Evolutionary conservation across 1,140 invertebrate genomes (phyloP), one percentile per base, ranked within the genome.

Genomic region (Heliconius hewitsoni): DNA sequence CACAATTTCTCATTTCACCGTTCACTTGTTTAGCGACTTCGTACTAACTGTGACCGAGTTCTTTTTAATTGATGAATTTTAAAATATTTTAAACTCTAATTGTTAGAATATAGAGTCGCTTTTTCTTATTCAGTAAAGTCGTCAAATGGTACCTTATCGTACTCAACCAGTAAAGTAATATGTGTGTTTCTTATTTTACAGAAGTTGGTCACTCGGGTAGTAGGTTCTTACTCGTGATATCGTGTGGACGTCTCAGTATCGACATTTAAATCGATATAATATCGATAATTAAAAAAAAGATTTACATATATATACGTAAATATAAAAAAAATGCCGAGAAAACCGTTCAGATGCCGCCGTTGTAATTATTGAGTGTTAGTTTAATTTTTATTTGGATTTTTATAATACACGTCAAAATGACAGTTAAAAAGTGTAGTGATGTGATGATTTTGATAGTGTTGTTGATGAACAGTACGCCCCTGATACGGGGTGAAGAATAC

Each of bases 1-100:
- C 86, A 89, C 90, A 91, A 93, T 94, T 93, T 94, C 91, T 91
- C 90, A 92, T 94, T 94, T 94, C 92, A 92, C 93, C 93, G 92
- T 93, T 94, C 92, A 93, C 93, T 93, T 90, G 93, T 92, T 94
- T 93, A 94, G 90, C 93, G 81, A 90, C 83, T 92, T 75, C 42
- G 23, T 50, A 60, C 70, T 88, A 80, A 89, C 42, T 85, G 66
- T 85, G 85, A 89, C 86, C 73, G 76, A 85, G 91, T 92, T 86
- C 85, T 74, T 79, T 73, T 74, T 76, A 73, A 30, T 27, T 74
- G 73, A 74, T 55, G 55, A 60, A 19, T 13, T 34, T 23, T 55
- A 57, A 72, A 30, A 74, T 50, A 71, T 71, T 50, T 77, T 79
- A 16, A 70, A 77, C 79, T 76, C 30, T 72, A 83, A 39, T 1